Conservation (phyloP, 2,797 vertebrate genomes). For the Hoplostethus mediterraneus region DNA sequence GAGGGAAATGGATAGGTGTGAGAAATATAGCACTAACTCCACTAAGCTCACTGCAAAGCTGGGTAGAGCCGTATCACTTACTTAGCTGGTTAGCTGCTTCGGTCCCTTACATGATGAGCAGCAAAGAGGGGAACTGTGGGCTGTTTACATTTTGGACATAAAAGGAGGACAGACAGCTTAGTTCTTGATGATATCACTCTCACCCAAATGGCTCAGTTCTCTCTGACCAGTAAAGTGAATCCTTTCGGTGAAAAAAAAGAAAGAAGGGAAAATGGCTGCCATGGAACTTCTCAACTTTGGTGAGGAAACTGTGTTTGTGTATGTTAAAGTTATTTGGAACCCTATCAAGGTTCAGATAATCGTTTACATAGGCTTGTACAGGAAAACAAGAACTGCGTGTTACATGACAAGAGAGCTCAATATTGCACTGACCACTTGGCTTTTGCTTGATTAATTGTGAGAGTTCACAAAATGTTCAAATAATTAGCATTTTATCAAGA, state of each 20-base stretch:
- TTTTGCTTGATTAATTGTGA: neutral
- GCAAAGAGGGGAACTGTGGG: neutral
- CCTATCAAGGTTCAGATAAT: constrained; percentile 13
- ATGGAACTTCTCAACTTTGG: neutral
- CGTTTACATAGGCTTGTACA: constrained; percentile 11
- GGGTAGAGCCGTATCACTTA: neutral
- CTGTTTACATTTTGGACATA: constrained; percentile 31
- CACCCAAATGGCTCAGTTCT: constrained; percentile 14
- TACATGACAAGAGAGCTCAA: constrained; percentile 13
- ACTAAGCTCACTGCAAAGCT: neutral
- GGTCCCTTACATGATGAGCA: constrained; percentile 14
- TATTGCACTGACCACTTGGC: neutral
- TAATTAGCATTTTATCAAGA: neutral
- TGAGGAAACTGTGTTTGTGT: constrained; percentile 4
- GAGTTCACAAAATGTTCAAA: neutral
- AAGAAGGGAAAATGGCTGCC: neutral
- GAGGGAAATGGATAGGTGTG: constrained; percentile 28
- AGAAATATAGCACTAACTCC: constrained; percentile 16
- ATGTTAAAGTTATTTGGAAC: constrained; percentile 6
- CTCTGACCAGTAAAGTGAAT: constrained; percentile 7
- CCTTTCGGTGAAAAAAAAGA: neutral
- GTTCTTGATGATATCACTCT: constrained; percentile 40
- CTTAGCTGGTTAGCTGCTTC: constrained; percentile 13
- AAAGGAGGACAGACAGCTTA: constrained; percentile 7
- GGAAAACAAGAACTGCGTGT: constrained; percentile 19